These are phyloP conservation scores for Trichopoda pennipes DNA, from an alignment of 2,888 invertebrate species.

Conservation along the genomic window DNA sequence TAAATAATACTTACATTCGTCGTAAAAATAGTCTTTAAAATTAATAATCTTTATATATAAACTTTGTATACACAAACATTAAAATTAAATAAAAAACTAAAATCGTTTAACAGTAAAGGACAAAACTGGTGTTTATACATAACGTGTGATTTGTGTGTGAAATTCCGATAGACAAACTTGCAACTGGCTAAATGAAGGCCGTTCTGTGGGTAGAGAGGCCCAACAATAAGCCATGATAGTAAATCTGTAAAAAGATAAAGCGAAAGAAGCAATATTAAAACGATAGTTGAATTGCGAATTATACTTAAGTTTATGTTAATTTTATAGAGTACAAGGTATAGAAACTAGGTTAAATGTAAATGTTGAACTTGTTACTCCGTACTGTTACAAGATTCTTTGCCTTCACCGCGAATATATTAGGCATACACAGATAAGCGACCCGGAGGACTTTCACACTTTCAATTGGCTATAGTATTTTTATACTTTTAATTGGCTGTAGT, in stretches of 20 bases:
- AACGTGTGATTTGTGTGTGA: slow-evolving; percentile 92
- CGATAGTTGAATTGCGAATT: too few relatives aligned
- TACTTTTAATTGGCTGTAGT: too few relatives aligned
- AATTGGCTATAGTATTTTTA: too few relatives aligned
- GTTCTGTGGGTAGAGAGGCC: slow-evolving; percentile 92
- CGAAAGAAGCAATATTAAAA: background rate
- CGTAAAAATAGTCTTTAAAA: slow-evolving; percentile 35
- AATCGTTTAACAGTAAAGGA: slow-evolving; percentile 57
- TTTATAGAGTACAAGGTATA: too few relatives aligned
- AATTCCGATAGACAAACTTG: slow-evolving; percentile 92
- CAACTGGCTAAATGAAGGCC: slow-evolving; percentile 91
- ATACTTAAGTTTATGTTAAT: too few relatives aligned
- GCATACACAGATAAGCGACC: too few relatives aligned
- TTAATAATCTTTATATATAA: slow-evolving; percentile 36
- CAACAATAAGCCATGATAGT: slow-evolving; percentile 97
- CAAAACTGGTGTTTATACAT: slow-evolving; percentile 84
- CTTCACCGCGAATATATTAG: too few relatives aligned
- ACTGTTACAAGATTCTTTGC: too few relatives aligned
- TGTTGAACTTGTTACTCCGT: too few relatives aligned
- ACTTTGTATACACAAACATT: slow-evolving; percentile 40
- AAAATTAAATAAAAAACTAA: slow-evolving; percentile 14
- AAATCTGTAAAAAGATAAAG: slow-evolving; percentile 83
- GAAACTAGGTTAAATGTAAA: too few relatives aligned
- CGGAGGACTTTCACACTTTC: too few relatives aligned
- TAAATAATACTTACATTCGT: slow-evolving; percentile 4